Percentiles rank a stretch among this genome's conserved stretches.
Conservation (phyloP, 1,140 invertebrate species). For the Planococcus citri region DNA sequence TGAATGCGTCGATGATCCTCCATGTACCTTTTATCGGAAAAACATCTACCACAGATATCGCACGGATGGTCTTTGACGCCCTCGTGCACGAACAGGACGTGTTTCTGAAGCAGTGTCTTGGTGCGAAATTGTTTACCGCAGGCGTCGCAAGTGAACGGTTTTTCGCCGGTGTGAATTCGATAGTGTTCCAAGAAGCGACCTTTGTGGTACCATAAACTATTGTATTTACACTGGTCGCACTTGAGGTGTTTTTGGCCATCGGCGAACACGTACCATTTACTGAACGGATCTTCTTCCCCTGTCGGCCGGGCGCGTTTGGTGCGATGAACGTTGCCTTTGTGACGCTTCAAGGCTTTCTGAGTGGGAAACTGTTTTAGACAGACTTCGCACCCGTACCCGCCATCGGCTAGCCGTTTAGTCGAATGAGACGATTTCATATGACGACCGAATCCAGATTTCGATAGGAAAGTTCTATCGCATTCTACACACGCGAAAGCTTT, state of each 20-base stretch:
- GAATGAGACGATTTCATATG: background rate
- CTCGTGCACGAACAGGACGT: constrained; percentile 49
- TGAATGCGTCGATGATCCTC: constrained; percentile 33
- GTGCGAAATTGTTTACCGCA: constrained; percentile 61
- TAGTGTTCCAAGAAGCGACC: constrained; percentile 25
- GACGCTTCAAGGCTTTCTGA: background rate
- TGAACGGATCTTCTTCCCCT: background rate
- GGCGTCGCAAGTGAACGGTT: constrained; percentile 55
- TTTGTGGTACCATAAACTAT: constrained; percentile 24
- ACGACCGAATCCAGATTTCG: background rate
- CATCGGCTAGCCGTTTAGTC: background rate
- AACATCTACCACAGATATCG: constrained; percentile 41
- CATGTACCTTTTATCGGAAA: constrained; percentile 39
- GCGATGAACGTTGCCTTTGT: background rate
- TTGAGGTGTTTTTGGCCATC: constrained; percentile 28
- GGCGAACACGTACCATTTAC: constrained; percentile 8
- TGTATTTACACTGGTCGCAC: constrained; percentile 25
- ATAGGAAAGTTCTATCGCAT: background rate
- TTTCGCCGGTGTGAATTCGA: constrained; percentile 41
- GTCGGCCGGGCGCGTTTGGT: background rate
- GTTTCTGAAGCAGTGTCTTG: constrained; percentile 44
- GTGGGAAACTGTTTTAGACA: background rate
- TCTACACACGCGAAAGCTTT: background rate
- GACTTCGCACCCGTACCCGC: background rate
- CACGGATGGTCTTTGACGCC: constrained; percentile 43